phyloP scores from a whole-genome alignment of 2,888 invertebrate species.

The Agriopis leucophaearia region DNA sequence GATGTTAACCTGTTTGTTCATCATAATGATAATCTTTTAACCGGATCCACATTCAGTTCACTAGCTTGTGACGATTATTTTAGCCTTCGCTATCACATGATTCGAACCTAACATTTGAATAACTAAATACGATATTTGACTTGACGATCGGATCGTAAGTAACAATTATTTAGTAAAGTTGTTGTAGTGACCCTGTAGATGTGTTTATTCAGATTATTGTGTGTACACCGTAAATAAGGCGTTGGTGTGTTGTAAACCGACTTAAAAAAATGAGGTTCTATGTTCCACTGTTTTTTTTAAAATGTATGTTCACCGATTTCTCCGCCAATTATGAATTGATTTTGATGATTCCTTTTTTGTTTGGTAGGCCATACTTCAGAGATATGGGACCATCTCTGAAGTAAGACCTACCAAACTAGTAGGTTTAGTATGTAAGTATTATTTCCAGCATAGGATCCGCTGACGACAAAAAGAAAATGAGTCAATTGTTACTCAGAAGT shows the following conservation, averaged over 20 bases:
- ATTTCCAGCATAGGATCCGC: no score
- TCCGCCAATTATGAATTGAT: no score
- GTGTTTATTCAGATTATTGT: conserved; percentile 53
- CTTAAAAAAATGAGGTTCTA: no score
- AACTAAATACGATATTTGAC: conserved; percentile 57
- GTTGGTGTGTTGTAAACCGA: conserved; percentile 12
- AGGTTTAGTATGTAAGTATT: no score
- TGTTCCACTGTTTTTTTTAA: no score
- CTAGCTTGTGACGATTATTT: conserved; percentile 46
- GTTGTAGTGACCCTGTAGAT: conserved; percentile 49
- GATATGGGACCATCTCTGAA: no score
- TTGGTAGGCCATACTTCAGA: no score
- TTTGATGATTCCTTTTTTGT: no score
- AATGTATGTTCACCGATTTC: no score
- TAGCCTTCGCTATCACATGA: conserved; percentile 57
- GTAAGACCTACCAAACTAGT: no score
- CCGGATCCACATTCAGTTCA: conserved; percentile 50
- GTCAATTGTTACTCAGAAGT: no score
- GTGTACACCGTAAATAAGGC: conserved; percentile 24
- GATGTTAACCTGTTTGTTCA: conserved; percentile 21
- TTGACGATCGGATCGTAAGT: conserved; percentile 41
- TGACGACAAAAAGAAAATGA: no score
- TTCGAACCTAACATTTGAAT: conserved; percentile 56
- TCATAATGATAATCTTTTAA: conserved; percentile 27
- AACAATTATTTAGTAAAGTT: conserved; percentile 48